Base-by-base conservation (phyloP, 1,140 invertebrate species). In the Colletes latitarsis region DNA sequence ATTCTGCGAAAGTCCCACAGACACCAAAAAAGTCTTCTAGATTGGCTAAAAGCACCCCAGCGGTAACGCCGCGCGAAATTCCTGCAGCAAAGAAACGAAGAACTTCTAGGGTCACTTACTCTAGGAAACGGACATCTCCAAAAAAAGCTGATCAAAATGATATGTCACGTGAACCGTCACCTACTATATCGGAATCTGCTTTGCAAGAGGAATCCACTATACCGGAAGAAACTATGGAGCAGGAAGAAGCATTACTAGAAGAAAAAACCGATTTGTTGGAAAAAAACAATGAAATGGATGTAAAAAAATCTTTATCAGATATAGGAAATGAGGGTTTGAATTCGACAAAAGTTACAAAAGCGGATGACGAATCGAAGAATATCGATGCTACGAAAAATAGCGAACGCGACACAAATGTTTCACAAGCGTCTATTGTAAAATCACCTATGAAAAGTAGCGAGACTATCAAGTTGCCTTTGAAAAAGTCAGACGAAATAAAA, bases 21-120 rank as follows among this genome's bases (percentile, higher is more conserved):
- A 82, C 88, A 39, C 88, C 89, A 1, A 89, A 88, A 80, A 92
- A 92, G 6, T 88, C 92, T 41, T 90, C 88, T 41, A 88, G 92
- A 89, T 74, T 91, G 2, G 90, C 92, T 0, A 90, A 92, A 49
- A 90, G 87, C 68, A 82, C 87, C 0, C 81, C 89, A 0, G 78
- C 88, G 63, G 67, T 88, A 6, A 84, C 90, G 8, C 86, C 89
- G 2, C 87, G 86, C 39, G 90, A 91, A 82, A 87, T 89, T 19
- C 82, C 90, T 14, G 88, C 86, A 0, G 85, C 88, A 77, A 89
- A 89, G 12, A 82, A 83, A 41, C 57, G 77, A 0, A 78, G 81
- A 82, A 19, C 83, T 3, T 49, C 85, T n/a, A 82, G 71, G 21
- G 78, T 82, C 46, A 43, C 85, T 15, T 71, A 88, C 43, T 86